Base-by-base conservation (phyloP, 2,113 vertebrate genomes). In the Gorilla gorilla region DNA sequence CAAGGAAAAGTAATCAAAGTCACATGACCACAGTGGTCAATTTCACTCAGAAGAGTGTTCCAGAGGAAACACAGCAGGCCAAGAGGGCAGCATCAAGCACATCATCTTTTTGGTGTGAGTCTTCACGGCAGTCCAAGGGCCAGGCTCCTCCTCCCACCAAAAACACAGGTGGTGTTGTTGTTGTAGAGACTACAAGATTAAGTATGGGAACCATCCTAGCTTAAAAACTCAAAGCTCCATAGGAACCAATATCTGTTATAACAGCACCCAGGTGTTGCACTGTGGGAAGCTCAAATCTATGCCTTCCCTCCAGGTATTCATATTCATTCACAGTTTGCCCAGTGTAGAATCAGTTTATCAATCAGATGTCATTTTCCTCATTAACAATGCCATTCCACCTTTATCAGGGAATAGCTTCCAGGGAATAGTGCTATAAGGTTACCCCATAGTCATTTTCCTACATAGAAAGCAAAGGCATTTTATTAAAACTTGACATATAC, bases 31-130 rank as follows among this genome's bases (percentile, higher is more conserved):
- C 35, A 25, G 45, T 40, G 61, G 43, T 50, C 9, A 7, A 2
- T 38, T 72, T 83, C 43, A 27, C 43, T 68, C 91, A 45, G 55
- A 87, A 45, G 35, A 57, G 32, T 8, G 57, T 25, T 43, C 20
- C 14, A 35, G 48, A 89, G 16, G 66, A 22, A 81, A 6, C 5
- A 17, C 3, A 43, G 11, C 16, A 64, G n/a, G 32, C 6, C 32
- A 43, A 25, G 10, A 48, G 9, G 38, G 50, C 5, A 16, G 10
- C 20, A 6, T 3, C 1, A 4, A 23, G 12, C 0, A 3, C 4
- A 6, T n/a, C 12, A 61, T 61, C 25, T 81, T 40, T 70, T 86
- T 22, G 59, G 38, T 10, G 1, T 32, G 3, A 38, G 3, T 27
- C 45, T 79, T 23, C 23, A 7, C 2, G 9, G 43, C 8, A 59